Conservation (phyloP, 2,888 invertebrate genomes). For the Amphipyra tragopoginis region DNA sequence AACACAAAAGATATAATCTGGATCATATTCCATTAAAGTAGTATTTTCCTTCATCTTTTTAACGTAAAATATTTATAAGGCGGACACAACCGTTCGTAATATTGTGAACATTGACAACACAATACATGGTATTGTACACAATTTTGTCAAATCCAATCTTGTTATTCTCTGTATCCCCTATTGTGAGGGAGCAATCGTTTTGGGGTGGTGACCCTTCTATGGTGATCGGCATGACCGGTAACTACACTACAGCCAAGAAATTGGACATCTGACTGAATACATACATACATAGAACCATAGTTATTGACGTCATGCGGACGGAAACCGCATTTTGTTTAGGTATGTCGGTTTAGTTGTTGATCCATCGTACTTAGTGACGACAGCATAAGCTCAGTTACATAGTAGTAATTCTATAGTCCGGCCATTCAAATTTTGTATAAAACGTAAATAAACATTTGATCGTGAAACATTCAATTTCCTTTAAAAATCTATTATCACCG, state of each 20-base stretch:
- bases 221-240: conserved; percentile 23
- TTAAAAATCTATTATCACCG: too few relatives aligned
- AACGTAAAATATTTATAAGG: conserved; percentile 18
- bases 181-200: conserved; percentile 21
- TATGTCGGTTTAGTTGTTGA: too few relatives aligned
- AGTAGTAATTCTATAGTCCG: too few relatives aligned
- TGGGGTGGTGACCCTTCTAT: conserved; percentile 11
- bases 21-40: conserved; percentile 9
- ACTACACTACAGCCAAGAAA: conserved; percentile 15
- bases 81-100: background rate
- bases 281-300: too few relatives aligned
- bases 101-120: conserved; percentile 18
- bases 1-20: background rate
- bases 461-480: too few relatives aligned
- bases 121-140: conserved; percentile 13
- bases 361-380: too few relatives aligned
- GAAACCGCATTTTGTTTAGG: too few relatives aligned
- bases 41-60: background rate
- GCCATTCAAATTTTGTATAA: too few relatives aligned
- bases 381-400: too few relatives aligned
- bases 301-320: too few relatives aligned
- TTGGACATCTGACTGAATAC: conserved; percentile 12
- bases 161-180: conserved; percentile 16
- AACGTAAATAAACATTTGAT: too few relatives aligned
- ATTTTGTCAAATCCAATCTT: conserved; percentile 41